Evolutionary conservation across 2,797 vertebrate genomes (phyloP), one percentile per base, ranked within the genome.

Genomic region (Chaetodon trifasciatus): DNA sequence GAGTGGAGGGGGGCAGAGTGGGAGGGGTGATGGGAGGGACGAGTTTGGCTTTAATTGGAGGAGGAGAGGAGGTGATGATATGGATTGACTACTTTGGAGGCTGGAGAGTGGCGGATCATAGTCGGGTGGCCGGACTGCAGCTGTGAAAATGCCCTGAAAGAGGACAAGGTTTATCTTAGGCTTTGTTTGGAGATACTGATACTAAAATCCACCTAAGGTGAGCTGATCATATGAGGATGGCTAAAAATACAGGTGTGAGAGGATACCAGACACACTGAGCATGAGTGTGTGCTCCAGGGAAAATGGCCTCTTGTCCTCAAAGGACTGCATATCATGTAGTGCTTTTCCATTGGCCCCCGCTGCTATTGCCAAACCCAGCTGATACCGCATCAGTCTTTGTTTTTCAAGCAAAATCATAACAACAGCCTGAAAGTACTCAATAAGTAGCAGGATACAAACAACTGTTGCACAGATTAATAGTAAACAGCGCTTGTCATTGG

Each of bases 161-260:
- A 73, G 57, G 44, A 49, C 1, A 3, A 73, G 70, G 75, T 82
- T 88, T 80, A 85, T 76, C 70, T 77, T 2, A 2, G 69, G 49
- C 67, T 83, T 87, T 78, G 74, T 79, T 79, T 66, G 23, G 70
- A 78, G 57, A 72, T 39, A 39, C 77, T 78, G 65, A 81, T 82
- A 37, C 76, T 69, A 50, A 85, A 82, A 74, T 82, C 61, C 72
- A 81, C 61, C 68, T 49, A 74, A 83, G 49, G 57, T 85, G 69
- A 87, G 57, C 40, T 62, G 66, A 80, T 82, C 68, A 79, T 73
- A 85, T 8, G 32, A 63, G 72, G 58, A 53, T 2, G 0, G 55
- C 79, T 88, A 88, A 78, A 88, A 87, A 89, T 89, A 86, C 53
- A 87, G 52, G 77, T 79, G 78, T 76, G 64, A 86, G 76, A 72